phyloP scores from a whole-genome alignment of 2,888 invertebrate species.

The Acleris laterana region DNA sequence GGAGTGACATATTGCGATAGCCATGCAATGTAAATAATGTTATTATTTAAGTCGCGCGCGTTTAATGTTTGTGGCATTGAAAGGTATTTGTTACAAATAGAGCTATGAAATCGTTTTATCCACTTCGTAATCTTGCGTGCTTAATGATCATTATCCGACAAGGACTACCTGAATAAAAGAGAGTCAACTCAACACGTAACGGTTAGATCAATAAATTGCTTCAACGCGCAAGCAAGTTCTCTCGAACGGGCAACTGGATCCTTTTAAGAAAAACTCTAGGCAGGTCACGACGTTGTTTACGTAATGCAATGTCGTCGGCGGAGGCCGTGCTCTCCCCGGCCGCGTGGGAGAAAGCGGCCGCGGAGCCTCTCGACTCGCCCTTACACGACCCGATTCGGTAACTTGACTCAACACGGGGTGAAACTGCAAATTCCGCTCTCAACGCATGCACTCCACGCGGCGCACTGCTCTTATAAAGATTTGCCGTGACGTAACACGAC shows the following conservation, averaged over 20 bases:
- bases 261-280: constrained; percentile 40
- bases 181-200: constrained; percentile 28
- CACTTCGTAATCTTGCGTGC: constrained; percentile 35
- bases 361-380: constrained; percentile 51
- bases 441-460: constrained; percentile 20
- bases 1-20: constrained; percentile 38
- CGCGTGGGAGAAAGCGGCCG: constrained; percentile 64
- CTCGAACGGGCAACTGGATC: constrained; percentile 33
- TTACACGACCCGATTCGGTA: constrained; percentile 55
- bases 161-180: constrained; percentile 26
- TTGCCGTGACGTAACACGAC: constrained; percentile 18
- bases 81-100: constrained; percentile 28
- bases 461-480: constrained; percentile 22
- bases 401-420: constrained; percentile 50
- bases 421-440: constrained; percentile 32
- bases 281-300: constrained; percentile 54
- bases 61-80: constrained; percentile 39
- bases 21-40: constrained; percentile 34
- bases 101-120: constrained; percentile 26
- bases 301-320: constrained; percentile 44
- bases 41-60: constrained; percentile 27
- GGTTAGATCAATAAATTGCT: constrained; percentile 19
- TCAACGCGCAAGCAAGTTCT: constrained; percentile 30
- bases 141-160: constrained; percentile 31
- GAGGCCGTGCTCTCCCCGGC: constrained; percentile 40